Percentiles rank a stretch among this genome's conserved stretches.
These are phyloP conservation scores for Drosophila tani DNA, from an alignment of 1,140 invertebrate genomes.

Conservation along the genomic window DNA sequence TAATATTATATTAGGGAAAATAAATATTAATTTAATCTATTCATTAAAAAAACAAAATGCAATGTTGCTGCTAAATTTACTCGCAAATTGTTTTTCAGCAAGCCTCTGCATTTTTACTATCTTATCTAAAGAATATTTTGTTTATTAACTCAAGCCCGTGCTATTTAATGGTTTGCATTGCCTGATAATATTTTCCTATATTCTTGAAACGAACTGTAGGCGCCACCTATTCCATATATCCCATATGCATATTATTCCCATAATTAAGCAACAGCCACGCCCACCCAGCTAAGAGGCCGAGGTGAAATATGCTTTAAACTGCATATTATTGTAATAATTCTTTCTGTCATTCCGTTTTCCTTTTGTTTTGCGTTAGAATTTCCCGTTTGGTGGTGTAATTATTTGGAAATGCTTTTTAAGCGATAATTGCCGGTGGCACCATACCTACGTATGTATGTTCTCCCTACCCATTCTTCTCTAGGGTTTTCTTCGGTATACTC, in stretches of 20 bases:
- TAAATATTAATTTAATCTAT: background rate
- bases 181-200: background rate
- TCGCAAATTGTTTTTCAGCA: background rate
- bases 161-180: background rate
- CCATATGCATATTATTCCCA: conserved; percentile 65
- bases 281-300: conserved; percentile 33
- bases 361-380: conserved; percentile 38
- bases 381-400: conserved; percentile 61
- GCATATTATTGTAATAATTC: conserved; percentile 53
- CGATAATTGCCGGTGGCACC: conserved; percentile 79
- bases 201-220: background rate
- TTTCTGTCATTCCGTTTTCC: conserved; percentile 21
- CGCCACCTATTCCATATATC: conserved; percentile 15
- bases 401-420: conserved; percentile 81
- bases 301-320: conserved; percentile 60
- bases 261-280: conserved; percentile 63
- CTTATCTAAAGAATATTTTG: background rate
- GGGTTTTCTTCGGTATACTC: conserved; percentile 38
- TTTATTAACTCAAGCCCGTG: background rate
- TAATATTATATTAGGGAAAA: background rate
- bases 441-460: conserved; percentile 15
- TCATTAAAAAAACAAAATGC: background rate
- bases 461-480: background rate
- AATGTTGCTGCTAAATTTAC: background rate
- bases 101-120: background rate